phyloP scores from a whole-genome alignment of 1,140 invertebrate species.

The Planococcus citri region DNA sequence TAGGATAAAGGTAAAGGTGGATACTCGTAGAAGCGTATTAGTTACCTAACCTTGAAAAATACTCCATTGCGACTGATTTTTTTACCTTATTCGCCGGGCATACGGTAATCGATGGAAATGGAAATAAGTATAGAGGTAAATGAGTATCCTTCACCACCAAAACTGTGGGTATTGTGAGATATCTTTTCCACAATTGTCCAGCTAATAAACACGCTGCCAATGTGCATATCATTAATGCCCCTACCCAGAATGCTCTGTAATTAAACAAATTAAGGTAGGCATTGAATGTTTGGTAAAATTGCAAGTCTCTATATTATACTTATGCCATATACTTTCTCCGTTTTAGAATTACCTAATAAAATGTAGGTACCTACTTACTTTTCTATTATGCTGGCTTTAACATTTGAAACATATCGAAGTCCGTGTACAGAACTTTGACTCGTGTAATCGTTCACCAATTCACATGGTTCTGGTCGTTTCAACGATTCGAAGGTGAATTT shows the following conservation, averaged over 20 bases:
- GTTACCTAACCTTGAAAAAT: constrained; percentile 27
- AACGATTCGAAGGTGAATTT: neutral
- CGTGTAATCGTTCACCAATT: constrained; percentile 24
- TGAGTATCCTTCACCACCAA: constrained; percentile 30
- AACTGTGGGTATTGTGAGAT: constrained; percentile 27
- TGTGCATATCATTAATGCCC: constrained; percentile 25
- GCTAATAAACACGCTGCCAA: constrained; percentile 25
- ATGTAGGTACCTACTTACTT: constrained; percentile 24
- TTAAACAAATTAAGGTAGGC: neutral
- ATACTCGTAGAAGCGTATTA: too few relatives aligned
- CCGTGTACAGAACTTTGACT: constrained; percentile 26
- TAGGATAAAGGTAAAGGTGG: too few relatives aligned
- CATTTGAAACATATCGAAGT: constrained; percentile 24
- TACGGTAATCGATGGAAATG: constrained; percentile 32
- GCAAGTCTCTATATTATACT: neutral
- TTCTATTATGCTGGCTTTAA: constrained; percentile 22
- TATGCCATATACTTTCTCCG: neutral
- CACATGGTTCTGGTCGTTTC: constrained; percentile 17
- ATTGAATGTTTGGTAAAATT: neutral
- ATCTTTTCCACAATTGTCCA: constrained; percentile 25
- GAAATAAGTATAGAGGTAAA: constrained; percentile 30
- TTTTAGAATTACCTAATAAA: neutral
- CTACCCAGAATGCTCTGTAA: constrained; percentile 27
- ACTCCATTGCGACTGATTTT: constrained; percentile 26
- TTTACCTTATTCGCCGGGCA: constrained; percentile 31